phyloP scores from a whole-genome alignment of 1,140 invertebrate species.

The Eurosta solidaginis region DNA sequence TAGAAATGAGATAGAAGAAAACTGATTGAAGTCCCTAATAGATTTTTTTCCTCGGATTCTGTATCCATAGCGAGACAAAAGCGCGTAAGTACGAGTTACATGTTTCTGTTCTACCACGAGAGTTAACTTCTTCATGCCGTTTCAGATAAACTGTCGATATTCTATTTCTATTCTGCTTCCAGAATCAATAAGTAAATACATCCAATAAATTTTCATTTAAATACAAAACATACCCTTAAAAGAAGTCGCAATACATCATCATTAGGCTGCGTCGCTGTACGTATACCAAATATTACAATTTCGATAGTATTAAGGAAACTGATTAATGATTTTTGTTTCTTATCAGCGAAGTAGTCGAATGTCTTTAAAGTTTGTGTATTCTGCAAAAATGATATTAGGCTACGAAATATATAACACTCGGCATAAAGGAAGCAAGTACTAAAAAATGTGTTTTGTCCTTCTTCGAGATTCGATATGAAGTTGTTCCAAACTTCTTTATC shows the following conservation, averaged over 20 bases:
- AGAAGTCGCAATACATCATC: constrained; percentile 64
- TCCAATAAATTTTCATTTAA: not conserved
- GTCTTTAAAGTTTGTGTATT: constrained; percentile 69
- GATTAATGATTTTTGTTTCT: constrained; percentile 71
- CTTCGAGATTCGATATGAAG: constrained; percentile 54
- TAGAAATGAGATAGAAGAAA: too few species aligned
- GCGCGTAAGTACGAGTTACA: too few species aligned
- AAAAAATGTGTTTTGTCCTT: constrained; percentile 72
- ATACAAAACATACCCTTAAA: constrained; percentile 61
- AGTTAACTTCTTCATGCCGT: too few species aligned
- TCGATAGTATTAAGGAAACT: not conserved
- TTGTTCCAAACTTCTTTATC: constrained; percentile 62
- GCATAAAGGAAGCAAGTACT: constrained; percentile 82
- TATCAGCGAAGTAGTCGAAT: constrained; percentile 79
- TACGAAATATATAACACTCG: constrained; percentile 93
- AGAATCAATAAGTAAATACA: not conserved
- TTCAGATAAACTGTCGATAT: too few species aligned
- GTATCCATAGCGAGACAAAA: too few species aligned
- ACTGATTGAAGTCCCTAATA: too few species aligned
- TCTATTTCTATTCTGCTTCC: too few species aligned
- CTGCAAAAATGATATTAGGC: constrained; percentile 77
- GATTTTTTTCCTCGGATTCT: too few species aligned
- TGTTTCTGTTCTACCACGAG: too few species aligned
- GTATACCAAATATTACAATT: constrained; percentile 1
- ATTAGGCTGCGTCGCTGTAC: constrained; percentile 30